Conservation (phyloP, 2,888 invertebrate genomes). For the Lordiphosa andalusiaca region DNA sequence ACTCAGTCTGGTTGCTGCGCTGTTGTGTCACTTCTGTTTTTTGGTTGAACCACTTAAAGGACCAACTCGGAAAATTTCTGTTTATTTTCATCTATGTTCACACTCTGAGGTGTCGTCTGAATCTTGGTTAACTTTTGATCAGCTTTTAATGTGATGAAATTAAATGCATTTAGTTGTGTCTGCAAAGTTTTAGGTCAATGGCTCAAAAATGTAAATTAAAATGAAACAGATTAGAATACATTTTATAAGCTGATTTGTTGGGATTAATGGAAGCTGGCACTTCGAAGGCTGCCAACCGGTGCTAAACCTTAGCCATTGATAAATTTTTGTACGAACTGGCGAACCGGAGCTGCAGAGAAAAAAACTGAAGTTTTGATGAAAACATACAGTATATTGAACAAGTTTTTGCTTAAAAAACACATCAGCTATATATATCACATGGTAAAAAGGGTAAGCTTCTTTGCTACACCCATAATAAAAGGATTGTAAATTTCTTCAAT, state of each 20-base stretch:
- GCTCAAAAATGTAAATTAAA: slow-evolving; percentile 1
- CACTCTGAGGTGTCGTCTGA: slow-evolving; percentile 12
- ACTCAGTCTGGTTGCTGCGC: slow-evolving; percentile 18
- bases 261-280: too few species aligned
- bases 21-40: slow-evolving; percentile 6
- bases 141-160: slow-evolving; percentile 47
- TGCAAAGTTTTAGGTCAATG: slow-evolving; percentile 54
- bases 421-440: too few species aligned
- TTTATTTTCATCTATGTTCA: neutral
- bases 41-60: slow-evolving; percentile 5
- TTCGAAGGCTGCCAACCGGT: too few species aligned
- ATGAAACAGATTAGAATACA: neutral
- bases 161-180: slow-evolving; percentile 58
- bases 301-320: too few species aligned
- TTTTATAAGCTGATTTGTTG: neutral
- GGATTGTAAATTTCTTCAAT: too few species aligned
- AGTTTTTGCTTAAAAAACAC: too few species aligned
- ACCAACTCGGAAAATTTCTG: neutral
- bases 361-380: too few species aligned
- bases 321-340: too few species aligned
- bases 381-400: too few species aligned
- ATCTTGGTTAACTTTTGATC: slow-evolving; percentile 66
- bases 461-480: too few species aligned
- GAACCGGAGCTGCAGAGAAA: too few species aligned
- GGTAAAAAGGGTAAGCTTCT: too few species aligned